phyloP scores from a whole-genome alignment of 2,888 invertebrate genomes.

The Melolontha melolontha region DNA sequence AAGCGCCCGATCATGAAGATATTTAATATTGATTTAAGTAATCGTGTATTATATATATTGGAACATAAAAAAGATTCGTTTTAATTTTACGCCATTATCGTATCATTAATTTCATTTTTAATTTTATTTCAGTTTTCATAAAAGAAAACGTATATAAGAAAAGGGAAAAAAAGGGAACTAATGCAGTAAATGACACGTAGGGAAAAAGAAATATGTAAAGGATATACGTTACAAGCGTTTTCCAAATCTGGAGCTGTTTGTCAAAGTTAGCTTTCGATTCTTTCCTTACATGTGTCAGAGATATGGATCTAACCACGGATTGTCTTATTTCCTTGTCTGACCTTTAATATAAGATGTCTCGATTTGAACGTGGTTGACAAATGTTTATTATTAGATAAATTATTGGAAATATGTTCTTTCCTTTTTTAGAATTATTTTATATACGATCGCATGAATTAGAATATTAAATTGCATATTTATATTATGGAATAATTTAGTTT shows the following conservation, averaged over 20 bases:
- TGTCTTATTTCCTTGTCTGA: conserved; percentile 25
- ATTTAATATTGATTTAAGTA: no score
- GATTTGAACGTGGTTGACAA: conserved; percentile 13
- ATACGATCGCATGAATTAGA: no score
- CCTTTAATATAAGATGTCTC: conserved; percentile 35
- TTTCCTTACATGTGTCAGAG: conserved; percentile 27
- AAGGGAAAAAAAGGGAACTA: not conserved
- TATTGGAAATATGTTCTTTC: not conserved
- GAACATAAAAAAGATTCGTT: no score
- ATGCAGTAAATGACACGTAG: not conserved
- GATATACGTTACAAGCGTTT: conserved; percentile 19
- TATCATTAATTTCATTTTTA: not conserved
- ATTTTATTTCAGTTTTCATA: not conserved
- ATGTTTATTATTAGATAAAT: conserved; percentile 27
- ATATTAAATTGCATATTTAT: no score
- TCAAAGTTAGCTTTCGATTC: conserved; percentile 37
- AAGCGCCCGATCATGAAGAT: no score
- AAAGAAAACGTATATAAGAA: not conserved
- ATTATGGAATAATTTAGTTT: no score
- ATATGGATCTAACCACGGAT: conserved; percentile 35
- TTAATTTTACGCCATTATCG: no score
- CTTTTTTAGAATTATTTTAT: no score
- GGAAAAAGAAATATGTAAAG: conserved; percentile 18
- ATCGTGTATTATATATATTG: no score
- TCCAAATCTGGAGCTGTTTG: conserved; percentile 27